These are phyloP conservation scores for Hydrochoerus hydrochaeris DNA, from an alignment of 2,113 vertebrate species.

Conservation along the genomic window DNA sequence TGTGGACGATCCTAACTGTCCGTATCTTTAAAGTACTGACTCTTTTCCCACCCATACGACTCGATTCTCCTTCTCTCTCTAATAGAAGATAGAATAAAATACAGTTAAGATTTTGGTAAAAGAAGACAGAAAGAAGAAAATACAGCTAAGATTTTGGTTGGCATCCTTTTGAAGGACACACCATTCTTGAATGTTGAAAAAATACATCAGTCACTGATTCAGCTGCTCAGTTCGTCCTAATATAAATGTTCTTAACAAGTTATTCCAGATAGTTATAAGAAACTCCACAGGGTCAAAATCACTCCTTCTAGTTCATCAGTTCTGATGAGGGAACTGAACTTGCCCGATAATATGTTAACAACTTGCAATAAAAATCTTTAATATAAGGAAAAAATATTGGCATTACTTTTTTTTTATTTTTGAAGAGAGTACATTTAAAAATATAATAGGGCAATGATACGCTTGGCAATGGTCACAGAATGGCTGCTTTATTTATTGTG, in stretches of 20 bases:
- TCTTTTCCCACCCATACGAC: not conserved
- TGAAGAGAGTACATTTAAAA: slow-evolving; percentile 45
- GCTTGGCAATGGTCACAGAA: not conserved
- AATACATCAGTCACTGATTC: slow-evolving; percentile 12
- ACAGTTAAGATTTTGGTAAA: not conserved
- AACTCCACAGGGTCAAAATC: not conserved
- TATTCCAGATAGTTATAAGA: slow-evolving; percentile 49
- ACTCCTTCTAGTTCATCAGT: slow-evolving; percentile 66
- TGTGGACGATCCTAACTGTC: not conserved
- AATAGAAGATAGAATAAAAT: not conserved
- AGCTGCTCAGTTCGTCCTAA: slow-evolving; percentile 63
- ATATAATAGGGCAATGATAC: not conserved
- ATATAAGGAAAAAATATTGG: not conserved
- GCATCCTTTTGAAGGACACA: slow-evolving; percentile 44
- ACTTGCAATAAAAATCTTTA: slow-evolving; percentile 45
- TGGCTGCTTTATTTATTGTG: not conserved
- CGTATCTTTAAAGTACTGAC: not conserved
- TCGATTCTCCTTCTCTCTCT: not conserved
- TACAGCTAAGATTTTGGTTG: not conserved
- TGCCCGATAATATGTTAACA: slow-evolving; percentile 75
- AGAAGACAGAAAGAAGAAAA: not conserved
- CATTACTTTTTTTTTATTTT: slow-evolving; percentile 21
- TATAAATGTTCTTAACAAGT: slow-evolving; percentile 47
- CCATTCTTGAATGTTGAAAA: not conserved
- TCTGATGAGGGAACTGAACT: slow-evolving; percentile 62